Conservation (phyloP, 53 echinoderm and acorn worm genomes). For the Holothuria scabra region DNA sequence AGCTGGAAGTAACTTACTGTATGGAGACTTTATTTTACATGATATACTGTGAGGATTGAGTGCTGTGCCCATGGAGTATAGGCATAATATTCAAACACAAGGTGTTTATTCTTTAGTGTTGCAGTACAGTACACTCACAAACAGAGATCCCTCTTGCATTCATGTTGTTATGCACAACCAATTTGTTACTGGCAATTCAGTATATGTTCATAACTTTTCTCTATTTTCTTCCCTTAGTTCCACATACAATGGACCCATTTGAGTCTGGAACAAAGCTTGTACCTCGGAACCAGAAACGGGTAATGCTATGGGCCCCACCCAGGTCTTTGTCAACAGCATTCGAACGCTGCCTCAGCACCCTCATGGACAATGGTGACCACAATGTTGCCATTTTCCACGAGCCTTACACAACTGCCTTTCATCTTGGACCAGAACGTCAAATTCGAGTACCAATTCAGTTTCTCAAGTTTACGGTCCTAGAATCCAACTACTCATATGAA, state of each 20-base stretch:
- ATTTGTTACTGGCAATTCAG: too few species aligned
- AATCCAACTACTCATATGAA: slow-evolving; percentile 72
- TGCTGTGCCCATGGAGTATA: too few species aligned
- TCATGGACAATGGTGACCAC: slow-evolving; percentile 47
- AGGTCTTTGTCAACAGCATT: slow-evolving; percentile 94
- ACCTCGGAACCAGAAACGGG: slow-evolving; percentile 57
- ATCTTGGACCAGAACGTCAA: slow-evolving; percentile 91
- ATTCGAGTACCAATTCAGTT: slow-evolving; percentile 63
- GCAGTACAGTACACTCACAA: too few species aligned
- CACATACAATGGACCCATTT: slow-evolving; percentile 18
- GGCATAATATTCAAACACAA: too few species aligned
- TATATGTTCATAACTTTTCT: not conserved
- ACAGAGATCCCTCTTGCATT: too few species aligned
- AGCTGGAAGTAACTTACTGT: too few species aligned
- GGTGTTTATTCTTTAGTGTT: too few species aligned
- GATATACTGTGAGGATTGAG: too few species aligned
- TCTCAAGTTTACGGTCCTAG: slow-evolving; percentile 60
- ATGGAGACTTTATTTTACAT: too few species aligned
- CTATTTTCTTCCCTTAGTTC: not conserved
- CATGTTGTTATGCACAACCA: too few species aligned
- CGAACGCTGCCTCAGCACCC: slow-evolving; percentile 88
- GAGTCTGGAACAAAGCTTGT: slow-evolving; percentile 37
- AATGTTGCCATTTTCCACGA: slow-evolving; percentile 82
- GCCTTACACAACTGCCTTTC: slow-evolving; percentile 85
- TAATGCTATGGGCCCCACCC: slow-evolving; percentile 94